Conservation (phyloP, 2,113 vertebrate genomes). For the Tricholaema leucomelas region DNA sequence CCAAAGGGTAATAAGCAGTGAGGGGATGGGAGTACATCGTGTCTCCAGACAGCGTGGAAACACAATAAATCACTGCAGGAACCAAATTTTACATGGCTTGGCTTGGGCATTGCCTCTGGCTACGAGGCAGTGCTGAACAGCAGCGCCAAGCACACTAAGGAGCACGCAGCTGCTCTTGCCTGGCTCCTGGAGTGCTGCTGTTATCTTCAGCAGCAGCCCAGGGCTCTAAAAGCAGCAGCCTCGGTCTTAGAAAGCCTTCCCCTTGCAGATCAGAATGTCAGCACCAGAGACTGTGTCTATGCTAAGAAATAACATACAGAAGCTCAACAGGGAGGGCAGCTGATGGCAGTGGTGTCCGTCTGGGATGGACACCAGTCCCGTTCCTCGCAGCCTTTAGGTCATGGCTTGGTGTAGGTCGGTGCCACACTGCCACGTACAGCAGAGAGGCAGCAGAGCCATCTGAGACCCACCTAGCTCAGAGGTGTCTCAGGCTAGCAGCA, state of each 20-base stretch:
- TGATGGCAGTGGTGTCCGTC: not conserved
- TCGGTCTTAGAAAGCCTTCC: not conserved
- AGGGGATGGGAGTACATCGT: constrained; percentile 62
- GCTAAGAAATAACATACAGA: not conserved
- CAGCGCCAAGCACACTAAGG: not conserved
- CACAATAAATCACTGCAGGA: constrained; percentile 40
- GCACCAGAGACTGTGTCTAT: not conserved
- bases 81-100: constrained; percentile 48
- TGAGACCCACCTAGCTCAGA: not conserved
- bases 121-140: constrained; percentile 52
- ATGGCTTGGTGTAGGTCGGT: not conserved
- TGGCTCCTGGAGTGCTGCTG: not conserved
- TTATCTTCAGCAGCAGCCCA: not conserved
- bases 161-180: constrained; percentile 8
- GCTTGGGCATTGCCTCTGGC: constrained; percentile 64
- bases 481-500: not conserved
- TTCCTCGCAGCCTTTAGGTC: constrained; percentile 3
- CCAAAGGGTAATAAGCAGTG: constrained; percentile 70
- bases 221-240: not conserved
- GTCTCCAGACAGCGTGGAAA: constrained; percentile 63
- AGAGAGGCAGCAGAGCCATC: not conserved
- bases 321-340: not conserved
- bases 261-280: constrained; percentile 16
- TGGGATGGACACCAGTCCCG: not conserved
- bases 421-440: not conserved